Evolutionary conservation across 2,888 invertebrate genomes (phyloP).

Genomic region (Acholoe squamosa): DNA sequence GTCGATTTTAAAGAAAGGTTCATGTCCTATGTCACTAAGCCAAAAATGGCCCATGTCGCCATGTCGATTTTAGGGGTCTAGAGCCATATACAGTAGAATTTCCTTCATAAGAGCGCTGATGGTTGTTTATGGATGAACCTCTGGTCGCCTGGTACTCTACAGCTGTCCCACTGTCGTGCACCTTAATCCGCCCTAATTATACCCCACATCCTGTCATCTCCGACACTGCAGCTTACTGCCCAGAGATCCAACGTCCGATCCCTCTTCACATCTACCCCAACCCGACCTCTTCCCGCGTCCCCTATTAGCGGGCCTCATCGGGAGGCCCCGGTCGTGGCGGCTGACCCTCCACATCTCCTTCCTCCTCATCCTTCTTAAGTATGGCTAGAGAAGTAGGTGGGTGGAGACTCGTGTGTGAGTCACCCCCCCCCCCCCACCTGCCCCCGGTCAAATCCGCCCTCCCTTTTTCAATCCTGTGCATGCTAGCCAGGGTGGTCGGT

Average conservation of each 20-base stretch:
- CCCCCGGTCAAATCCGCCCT: too few relatives aligned
- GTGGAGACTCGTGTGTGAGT: constrained; percentile 11
- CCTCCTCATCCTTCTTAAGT: constrained; percentile 20
- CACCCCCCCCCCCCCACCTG: neutral
- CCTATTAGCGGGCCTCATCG: neutral
- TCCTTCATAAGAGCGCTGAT: too few relatives aligned
- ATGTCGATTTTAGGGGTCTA: too few relatives aligned
- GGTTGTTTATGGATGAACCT: too few relatives aligned
- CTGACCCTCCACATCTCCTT: neutral
- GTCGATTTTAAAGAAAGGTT: too few relatives aligned
- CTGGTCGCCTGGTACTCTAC: too few relatives aligned
- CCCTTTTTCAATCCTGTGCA: neutral
- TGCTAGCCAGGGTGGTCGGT: neutral
- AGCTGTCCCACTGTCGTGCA: neutral
- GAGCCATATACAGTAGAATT: too few relatives aligned
- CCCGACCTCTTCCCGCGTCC: neutral
- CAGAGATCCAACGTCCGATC: neutral
- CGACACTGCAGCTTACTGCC: neutral
- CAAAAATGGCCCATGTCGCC: too few relatives aligned
- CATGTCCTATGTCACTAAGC: too few relatives aligned
- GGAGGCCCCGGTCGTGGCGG: constrained; percentile 5
- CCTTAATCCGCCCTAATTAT: constrained; percentile 7
- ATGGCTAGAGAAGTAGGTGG: neutral
- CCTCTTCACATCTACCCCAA: neutral
- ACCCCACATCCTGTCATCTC: neutral